Base-by-base conservation (phyloP, 2,888 invertebrate genomes). In the Hemithea aestivaria region DNA sequence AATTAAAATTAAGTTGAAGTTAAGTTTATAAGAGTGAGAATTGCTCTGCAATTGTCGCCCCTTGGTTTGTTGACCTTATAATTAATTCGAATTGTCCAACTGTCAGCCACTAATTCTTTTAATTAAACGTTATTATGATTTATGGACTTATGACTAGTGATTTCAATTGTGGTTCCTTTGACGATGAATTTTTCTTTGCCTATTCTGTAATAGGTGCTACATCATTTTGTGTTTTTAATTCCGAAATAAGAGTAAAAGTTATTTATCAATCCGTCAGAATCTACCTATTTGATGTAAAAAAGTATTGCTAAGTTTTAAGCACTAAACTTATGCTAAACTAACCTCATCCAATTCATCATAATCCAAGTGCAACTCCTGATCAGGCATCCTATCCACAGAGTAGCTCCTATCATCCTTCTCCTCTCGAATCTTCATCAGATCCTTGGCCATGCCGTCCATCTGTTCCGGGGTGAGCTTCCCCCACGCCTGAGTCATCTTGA, bases 401-500 rank as follows among this genome's bases (percentile, higher is more conserved):
- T 16, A 16, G 5, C 16, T 16, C 16, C 16, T 16, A 5, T 71
- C 60, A 2, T 58, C 53, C 6, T 27, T 58, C 6, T 66, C 63
- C 1, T 62, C 58, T 48, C 65, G 72, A 48, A 77, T 58, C 40
- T 55, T 48, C 57, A 80, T 77, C 45, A 83, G 43, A 20, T 82
- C 82, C 44, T 73, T 76, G 26, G 73, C 65, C 3, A 83, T 60
- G 1, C 66, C 68, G 12, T 65, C 66, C 46, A 85, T 43, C 58
- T 83, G 77, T 1, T 78, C 77, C 1, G 71, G 58, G 38, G 56
- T 78, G 45, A 82, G 47, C 33, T 58, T 60, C 6, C 73, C 78
- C 77, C 77, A 80, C 33, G 62, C 34, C 54, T 80, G 77, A 64
- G 85, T 73, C 7, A 75, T 68, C 0, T 73, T 59, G 37, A 84